phyloP scores from a whole-genome alignment of 2,113 vertebrate genomes.

The Brachypteracias leptosomus region DNA sequence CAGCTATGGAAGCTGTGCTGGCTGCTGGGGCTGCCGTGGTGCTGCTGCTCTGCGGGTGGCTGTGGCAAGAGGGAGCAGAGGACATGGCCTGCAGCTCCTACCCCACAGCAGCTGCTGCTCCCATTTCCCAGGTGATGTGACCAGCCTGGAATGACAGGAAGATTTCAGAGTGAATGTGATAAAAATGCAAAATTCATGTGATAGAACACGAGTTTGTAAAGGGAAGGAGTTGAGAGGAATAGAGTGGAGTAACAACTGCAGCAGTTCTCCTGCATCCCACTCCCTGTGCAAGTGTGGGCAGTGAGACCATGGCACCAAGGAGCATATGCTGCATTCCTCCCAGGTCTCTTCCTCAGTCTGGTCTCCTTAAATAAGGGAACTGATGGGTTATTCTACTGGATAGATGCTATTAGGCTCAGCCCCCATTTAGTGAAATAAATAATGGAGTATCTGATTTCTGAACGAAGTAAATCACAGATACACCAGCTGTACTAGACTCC shows the following conservation, averaged over 20 bases:
- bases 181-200: neutral
- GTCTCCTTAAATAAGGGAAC: neutral
- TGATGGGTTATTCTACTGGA: neutral
- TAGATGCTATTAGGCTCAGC: neutral
- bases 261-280: neutral
- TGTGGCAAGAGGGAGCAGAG: neutral
- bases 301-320: neutral
- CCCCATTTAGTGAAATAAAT: neutral
- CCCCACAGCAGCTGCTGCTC: neutral
- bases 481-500: neutral
- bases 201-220: neutral
- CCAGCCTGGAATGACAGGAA: neutral
- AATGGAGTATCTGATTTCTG: neutral
- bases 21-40: neutral
- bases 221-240: fast-evolving
- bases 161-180: neutral
- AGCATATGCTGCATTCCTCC: neutral
- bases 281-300: neutral
- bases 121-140: neutral
- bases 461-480: neutral
- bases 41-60: fast-evolving
- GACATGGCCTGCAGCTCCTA: neutral
- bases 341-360: neutral
- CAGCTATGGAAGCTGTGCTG: neutral
- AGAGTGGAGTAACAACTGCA: neutral